A percentile compares a stretch with the other conserved stretches of the same genome.
Evolutionary conservation across 2,797 vertebrate genomes (phyloP).

Genomic region (Choloepus didactylus): DNA sequence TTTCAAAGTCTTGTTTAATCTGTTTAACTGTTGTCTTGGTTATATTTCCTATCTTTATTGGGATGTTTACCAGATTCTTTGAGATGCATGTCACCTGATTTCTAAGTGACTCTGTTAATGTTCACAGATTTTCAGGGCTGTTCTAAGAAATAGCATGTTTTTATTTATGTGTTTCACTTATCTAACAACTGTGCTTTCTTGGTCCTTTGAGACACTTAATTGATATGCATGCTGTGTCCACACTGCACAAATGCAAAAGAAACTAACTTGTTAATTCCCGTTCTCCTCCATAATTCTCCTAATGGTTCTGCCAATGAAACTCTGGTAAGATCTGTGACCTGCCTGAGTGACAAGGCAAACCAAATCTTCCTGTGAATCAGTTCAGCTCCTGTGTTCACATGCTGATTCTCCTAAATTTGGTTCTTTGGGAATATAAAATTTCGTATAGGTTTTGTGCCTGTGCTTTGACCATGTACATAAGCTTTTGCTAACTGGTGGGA

Average conservation of each 20-base stretch:
- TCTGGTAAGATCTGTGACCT: conserved; percentile 6
- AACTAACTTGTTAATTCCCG: background rate
- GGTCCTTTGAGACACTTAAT: background rate
- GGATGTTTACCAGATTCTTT: conserved; percentile 50
- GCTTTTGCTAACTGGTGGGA: conserved; percentile 32
- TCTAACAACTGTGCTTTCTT: conserved; percentile 13
- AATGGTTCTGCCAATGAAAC: background rate
- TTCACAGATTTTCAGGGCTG: background rate
- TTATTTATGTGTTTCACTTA: background rate
- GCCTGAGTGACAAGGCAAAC: background rate
- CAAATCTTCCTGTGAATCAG: background rate
- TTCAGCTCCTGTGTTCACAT: background rate
- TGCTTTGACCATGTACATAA: background rate
- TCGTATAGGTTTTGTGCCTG: background rate
- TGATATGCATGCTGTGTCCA: background rate
- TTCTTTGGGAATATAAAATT: background rate
- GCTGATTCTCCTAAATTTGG: background rate
- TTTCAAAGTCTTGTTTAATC: conserved; percentile 30
- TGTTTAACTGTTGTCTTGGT: background rate
- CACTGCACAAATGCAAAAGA: background rate
- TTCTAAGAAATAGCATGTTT: background rate
- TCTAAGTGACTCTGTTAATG: conserved; percentile 36
- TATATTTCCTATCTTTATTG: conserved; percentile 26
- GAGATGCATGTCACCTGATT: background rate
- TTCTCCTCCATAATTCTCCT: background rate